Conservation (phyloP, 2,888 invertebrate species). For the Eupithecia tripunctaria region DNA sequence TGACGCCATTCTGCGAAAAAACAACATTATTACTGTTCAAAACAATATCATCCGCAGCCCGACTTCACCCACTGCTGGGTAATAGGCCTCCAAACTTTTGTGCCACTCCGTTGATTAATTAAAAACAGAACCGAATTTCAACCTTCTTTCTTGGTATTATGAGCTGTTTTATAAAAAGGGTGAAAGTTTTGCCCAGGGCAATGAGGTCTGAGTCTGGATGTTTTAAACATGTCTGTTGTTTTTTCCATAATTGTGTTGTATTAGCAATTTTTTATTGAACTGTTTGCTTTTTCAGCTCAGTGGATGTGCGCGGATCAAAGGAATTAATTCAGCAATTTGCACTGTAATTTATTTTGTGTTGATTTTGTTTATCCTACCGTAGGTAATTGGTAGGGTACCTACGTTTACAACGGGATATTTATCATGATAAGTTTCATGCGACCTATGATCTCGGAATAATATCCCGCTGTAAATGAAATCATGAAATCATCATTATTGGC, state of each 20-base stretch:
- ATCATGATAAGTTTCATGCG: too few relatives aligned
- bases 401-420: too few relatives aligned
- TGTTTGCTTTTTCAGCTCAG: slow-evolving; percentile 12
- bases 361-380: background rate
- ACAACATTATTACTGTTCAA: background rate
- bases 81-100: too few relatives aligned
- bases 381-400: background rate
- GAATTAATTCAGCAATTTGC: slow-evolving; percentile 6
- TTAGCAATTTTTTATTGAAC: slow-evolving; percentile 30
- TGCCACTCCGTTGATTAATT: too few relatives aligned
- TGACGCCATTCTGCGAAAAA: slow-evolving; percentile 85
- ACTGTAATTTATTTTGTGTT: slow-evolving; percentile 8
- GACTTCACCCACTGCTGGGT: too few relatives aligned
- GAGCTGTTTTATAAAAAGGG: slow-evolving; percentile 16
- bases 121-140: slow-evolving; percentile 13
- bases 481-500: too few relatives aligned
- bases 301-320: background rate
- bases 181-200: slow-evolving; percentile 37
- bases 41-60: background rate
- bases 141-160: slow-evolving; percentile 18
- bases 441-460: too few relatives aligned
- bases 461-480: too few relatives aligned
- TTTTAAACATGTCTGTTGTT: slow-evolving; percentile 48
- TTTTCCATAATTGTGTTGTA: slow-evolving; percentile 41
- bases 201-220: slow-evolving; percentile 43